Conservation (phyloP, 2,113 vertebrate genomes). For the Uria lomvia region DNA sequence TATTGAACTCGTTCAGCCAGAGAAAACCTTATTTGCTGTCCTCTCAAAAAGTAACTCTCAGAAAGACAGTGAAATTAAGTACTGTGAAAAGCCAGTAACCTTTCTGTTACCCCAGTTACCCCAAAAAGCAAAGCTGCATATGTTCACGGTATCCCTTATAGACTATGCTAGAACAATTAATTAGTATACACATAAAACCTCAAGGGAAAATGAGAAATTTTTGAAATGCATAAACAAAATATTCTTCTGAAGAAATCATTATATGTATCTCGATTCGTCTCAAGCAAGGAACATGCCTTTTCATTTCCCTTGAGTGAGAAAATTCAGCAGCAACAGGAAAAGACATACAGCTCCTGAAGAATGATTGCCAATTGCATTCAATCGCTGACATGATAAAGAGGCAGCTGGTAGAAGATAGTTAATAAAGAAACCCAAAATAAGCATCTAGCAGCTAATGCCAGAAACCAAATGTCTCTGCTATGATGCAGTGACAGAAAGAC, state of each 20-base stretch:
- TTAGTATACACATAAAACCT: neutral
- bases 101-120: neutral
- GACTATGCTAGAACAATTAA: neutral
- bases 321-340: neutral
- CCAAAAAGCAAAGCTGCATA: neutral
- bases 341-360: neutral
- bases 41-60: neutral
- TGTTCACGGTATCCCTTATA: neutral
- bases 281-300: neutral
- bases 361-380: neutral
- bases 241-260: neutral
- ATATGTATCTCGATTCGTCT: neutral
- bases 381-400: neutral
- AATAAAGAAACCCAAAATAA: neutral
- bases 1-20: neutral
- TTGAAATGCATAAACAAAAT: neutral
- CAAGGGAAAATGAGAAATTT: neutral
- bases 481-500: neutral
- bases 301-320: constrained; percentile 9
- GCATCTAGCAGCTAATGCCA: neutral
- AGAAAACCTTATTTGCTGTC: neutral
- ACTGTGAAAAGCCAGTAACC: neutral
- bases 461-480: neutral
- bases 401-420: neutral
- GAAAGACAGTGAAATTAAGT: constrained; percentile 6